A percentile compares a stretch with the other conserved stretches of the same genome.
Evolutionary conservation across 1,140 invertebrate species (phyloP).

Genomic region (Drosophila kepulauana): DNA sequence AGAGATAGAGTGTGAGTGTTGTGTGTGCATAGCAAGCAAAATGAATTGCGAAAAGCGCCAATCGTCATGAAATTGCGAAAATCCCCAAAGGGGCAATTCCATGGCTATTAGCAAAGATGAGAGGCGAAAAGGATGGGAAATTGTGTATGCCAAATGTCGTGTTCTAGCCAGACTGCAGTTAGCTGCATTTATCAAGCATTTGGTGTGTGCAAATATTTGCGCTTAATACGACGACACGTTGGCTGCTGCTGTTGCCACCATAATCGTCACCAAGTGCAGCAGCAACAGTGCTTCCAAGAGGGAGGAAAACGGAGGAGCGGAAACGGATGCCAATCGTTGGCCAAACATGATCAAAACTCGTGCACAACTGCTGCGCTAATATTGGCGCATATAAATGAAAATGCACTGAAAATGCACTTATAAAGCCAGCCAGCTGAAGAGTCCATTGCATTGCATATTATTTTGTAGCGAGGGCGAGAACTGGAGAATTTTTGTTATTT

Average conservation of each 20-base stretch:
- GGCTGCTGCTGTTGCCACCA: slow-evolving; percentile 35
- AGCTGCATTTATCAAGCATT: slow-evolving; percentile 78
- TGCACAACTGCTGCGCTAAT: slow-evolving; percentile 61
- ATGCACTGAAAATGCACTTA: slow-evolving; percentile 62
- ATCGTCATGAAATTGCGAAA: slow-evolving; percentile 48
- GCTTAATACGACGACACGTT: slow-evolving; percentile 74
- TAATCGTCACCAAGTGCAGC: slow-evolving; percentile 53
- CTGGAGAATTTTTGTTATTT: slow-evolving; percentile 76
- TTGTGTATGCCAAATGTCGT: slow-evolving; percentile 60
- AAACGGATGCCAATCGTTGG: slow-evolving; percentile 54
- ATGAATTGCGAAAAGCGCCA: slow-evolving; percentile 41
- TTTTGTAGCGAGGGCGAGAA: slow-evolving; percentile 15
- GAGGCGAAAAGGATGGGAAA: neutral
- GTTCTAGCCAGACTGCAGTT: slow-evolving; percentile 49
- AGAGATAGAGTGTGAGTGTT: neutral
- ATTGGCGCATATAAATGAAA: slow-evolving; percentile 82
- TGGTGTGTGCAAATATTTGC: slow-evolving; percentile 79
- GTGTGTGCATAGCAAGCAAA: slow-evolving; percentile 9
- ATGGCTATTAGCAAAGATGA: slow-evolving; percentile 12
- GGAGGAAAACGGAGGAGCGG: neutral
- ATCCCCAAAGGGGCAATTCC: slow-evolving; percentile 18
- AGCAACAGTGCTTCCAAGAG: neutral
- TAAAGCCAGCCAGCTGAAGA: slow-evolving; percentile 24
- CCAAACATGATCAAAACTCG: slow-evolving; percentile 80
- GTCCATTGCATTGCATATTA: slow-evolving; percentile 24